A percentile compares a stretch with the other conserved stretches of the same genome.
Conservation (phyloP, 30 jellyfish, hydroid and myxozoan genomes). For the Aurelia coerulea region DNA sequence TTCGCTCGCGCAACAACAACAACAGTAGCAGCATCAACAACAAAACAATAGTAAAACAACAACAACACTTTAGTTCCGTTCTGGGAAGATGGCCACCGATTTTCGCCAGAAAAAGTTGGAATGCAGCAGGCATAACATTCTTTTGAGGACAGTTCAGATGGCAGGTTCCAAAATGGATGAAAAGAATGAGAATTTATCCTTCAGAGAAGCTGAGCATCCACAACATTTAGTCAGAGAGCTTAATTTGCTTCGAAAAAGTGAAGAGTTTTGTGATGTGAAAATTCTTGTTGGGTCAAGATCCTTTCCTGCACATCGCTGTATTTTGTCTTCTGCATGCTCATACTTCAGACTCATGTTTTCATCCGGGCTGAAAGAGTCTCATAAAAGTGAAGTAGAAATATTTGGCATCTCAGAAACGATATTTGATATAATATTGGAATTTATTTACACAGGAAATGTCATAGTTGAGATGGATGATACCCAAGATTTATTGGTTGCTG, state of each 20-base stretch:
- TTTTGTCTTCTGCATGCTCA: constrained; percentile 61
- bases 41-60: no score
- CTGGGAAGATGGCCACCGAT: no score
- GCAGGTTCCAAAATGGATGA: constrained; percentile 22
- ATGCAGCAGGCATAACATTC: no score
- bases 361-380: constrained; percentile 54
- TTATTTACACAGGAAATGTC: constrained; percentile 67
- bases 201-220: constrained; percentile 60
- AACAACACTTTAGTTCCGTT: no score
- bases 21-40: no score
- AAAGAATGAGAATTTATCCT: constrained; percentile 30
- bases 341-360: constrained; percentile 62
- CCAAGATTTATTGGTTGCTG: constrained; percentile 57
- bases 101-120: no score
- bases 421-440: constrained; percentile 48
- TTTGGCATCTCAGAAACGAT: constrained; percentile 51
- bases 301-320: constrained; percentile 65
- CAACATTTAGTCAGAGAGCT: constrained; percentile 36
- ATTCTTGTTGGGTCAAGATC: constrained; percentile 58
- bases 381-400: constrained; percentile 53
- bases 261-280: constrained; percentile 64
- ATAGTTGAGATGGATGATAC: constrained; percentile 48
- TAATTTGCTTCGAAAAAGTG: constrained; percentile 52
- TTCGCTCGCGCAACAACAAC: neutral
- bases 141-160: no score